phyloP scores from a whole-genome alignment of 1,140 invertebrate genomes.

The Halictus rubicundus region DNA sequence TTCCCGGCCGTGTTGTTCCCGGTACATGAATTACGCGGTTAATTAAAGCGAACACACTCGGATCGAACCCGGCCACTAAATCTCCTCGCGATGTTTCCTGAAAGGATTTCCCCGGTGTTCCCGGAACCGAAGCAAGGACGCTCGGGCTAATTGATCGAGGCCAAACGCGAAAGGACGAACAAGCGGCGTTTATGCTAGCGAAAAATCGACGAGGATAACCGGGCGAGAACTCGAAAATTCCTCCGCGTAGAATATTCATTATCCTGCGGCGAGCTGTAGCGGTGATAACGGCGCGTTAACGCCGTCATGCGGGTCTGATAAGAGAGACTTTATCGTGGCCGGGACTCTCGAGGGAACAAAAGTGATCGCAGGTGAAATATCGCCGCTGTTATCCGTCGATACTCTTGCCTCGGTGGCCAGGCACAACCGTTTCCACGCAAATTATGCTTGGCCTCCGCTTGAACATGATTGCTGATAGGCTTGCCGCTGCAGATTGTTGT shows the following conservation, averaged over 20 bases:
- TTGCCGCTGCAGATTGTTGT: neutral
- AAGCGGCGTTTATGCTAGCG: conserved; percentile 18
- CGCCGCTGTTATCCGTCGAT: conserved; percentile 6
- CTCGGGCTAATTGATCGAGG: conserved; percentile 34
- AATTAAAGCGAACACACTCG: conserved; percentile 1
- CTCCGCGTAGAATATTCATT: conserved; percentile 64
- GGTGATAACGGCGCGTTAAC: conserved; percentile 64
- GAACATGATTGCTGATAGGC: neutral
- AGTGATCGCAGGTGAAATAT: neutral
- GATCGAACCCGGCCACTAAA: conserved; percentile 1
- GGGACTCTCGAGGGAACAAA: conserved; percentile 36
- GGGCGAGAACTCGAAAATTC: conserved; percentile 45
- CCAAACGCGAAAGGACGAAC: conserved; percentile 1
- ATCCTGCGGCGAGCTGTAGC: conserved; percentile 56
- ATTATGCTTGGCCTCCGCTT: neutral
- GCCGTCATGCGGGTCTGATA: conserved; percentile 66
- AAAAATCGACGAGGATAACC: too few relatives aligned
- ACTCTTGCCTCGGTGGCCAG: neutral
- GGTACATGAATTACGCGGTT: neutral
- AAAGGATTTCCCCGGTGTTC: neutral
- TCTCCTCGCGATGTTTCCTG: neutral
- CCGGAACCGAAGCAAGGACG: neutral
- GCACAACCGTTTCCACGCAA: neutral
- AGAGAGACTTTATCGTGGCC: conserved; percentile 46
- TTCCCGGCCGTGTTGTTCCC: neutral